A percentile compares a stretch with the other conserved stretches of the same genome.
Conservation (phyloP, 2,888 invertebrate genomes). For the Rhingia campestris region DNA sequence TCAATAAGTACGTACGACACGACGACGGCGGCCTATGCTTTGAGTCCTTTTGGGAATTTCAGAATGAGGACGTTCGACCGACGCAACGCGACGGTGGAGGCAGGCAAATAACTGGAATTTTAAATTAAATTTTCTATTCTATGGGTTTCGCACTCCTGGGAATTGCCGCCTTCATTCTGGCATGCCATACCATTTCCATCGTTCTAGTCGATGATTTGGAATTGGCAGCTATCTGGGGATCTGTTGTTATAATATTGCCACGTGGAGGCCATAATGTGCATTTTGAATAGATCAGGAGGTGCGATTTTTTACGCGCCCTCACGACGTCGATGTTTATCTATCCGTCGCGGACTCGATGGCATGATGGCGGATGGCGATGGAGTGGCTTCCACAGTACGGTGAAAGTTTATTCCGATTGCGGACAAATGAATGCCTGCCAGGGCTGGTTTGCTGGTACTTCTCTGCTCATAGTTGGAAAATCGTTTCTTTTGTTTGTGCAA, state of each 20-base stretch:
- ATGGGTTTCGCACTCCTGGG: constrained; percentile 26
- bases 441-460: constrained; percentile 5
- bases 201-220: constrained; percentile 37
- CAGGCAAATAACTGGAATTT: constrained; percentile 34
- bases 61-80: constrained; percentile 45
- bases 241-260: constrained; percentile 50
- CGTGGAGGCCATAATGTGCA: constrained; percentile 50
- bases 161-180: constrained; percentile 3
- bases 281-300: constrained; percentile 63
- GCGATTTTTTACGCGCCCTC: constrained; percentile 65
- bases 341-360: background rate
- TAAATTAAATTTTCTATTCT: constrained; percentile 70
- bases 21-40: constrained; percentile 41
- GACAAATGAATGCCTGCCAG: constrained; percentile 40
- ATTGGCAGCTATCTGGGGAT: constrained; percentile 60
- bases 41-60: constrained; percentile 58
- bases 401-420: constrained; percentile 60
- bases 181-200: background rate
- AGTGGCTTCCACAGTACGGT: constrained; percentile 17
- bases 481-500: constrained; percentile 13
- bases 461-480: constrained; percentile 45
- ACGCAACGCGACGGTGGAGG: constrained; percentile 4
- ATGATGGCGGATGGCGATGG: too few relatives aligned
- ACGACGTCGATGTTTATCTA: constrained; percentile 43
- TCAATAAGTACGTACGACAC: constrained; percentile 26